These are phyloP conservation scores for Fringilla coelebs DNA, from an alignment of 2,797 vertebrate genomes.

Conservation along the genomic window DNA sequence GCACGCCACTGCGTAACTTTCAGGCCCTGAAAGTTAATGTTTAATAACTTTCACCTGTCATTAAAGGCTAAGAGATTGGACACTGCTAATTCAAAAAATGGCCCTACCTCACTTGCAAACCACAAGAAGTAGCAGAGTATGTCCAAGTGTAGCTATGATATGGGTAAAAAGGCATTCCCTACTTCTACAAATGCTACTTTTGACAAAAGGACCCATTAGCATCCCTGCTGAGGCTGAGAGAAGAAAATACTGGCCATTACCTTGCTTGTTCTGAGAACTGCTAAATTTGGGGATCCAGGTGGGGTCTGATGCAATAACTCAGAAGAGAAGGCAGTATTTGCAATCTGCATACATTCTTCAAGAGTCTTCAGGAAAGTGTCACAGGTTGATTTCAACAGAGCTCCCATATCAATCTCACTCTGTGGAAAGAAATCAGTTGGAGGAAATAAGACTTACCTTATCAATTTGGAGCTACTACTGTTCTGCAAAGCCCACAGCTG, in stretches of 20 bases:
- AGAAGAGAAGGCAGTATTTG: constrained; percentile 87
- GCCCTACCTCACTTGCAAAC: neutral
- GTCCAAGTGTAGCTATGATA: neutral
- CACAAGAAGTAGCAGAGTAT: neutral
- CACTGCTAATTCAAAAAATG: neutral
- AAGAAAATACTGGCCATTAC: constrained; percentile 60
- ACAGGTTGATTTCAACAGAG: constrained; percentile 93
- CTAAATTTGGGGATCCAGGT: constrained; percentile 86
- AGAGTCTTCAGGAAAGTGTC: constrained; percentile 95
- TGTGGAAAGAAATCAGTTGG: constrained; percentile 51
- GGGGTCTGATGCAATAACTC: constrained; percentile 83
- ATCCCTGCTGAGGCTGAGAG: neutral
- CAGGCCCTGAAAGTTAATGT: neutral
- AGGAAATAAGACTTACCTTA: neutral
- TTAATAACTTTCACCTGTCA: neutral
- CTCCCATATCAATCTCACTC: constrained; percentile 81
- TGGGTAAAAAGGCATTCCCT: neutral
- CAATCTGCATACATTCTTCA: constrained; percentile 99
- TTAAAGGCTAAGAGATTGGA: neutral
- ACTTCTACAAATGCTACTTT: neutral
- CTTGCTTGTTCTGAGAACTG: constrained; percentile 87
- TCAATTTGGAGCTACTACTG: neutral
- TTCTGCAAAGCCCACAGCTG: neutral
- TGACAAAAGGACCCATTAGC: neutral
- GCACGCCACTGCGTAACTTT: neutral